Evolutionary conservation across 23 tunicate species (phyloP).

Genomic region (Oikopleura albicans): DNA sequence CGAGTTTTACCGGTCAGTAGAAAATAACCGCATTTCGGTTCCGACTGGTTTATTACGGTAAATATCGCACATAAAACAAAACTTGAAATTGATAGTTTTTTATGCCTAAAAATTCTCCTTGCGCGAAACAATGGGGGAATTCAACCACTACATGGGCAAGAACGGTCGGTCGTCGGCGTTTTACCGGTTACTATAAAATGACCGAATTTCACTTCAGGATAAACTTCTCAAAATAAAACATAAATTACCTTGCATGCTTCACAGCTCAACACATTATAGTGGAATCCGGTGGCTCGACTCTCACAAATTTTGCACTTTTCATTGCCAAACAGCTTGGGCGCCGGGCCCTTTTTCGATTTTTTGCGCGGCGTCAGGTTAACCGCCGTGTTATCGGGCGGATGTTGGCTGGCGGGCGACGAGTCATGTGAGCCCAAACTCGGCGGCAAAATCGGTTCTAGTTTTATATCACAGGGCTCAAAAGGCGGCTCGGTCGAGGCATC

Average conservation of each 20-base stretch:
- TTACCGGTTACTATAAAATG: too few species aligned
- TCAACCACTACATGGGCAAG: too few species aligned
- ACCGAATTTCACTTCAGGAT: too few species aligned
- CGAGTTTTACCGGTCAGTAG: too few species aligned
- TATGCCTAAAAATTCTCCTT: too few species aligned
- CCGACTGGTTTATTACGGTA: too few species aligned
- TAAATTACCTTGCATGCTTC: slow-evolving; percentile 14
- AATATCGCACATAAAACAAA: too few species aligned
- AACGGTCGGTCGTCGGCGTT: too few species aligned
- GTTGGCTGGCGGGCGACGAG: not conserved
- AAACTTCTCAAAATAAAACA: too few species aligned
- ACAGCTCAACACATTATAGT: slow-evolving; percentile 4
- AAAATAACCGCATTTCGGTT: too few species aligned
- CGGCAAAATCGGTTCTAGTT: not conserved
- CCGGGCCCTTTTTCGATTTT: not conserved
- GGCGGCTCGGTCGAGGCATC: slow-evolving; percentile 2
- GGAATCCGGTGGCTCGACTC: slow-evolving; percentile 1
- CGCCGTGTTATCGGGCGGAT: not conserved
- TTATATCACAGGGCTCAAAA: not conserved
- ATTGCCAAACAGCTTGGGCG: slow-evolving; percentile 4
- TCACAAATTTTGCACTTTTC: slow-evolving; percentile 17
- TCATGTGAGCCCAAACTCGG: not conserved
- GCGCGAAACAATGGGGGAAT: too few species aligned
- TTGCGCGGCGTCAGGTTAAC: not conserved
- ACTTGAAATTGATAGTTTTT: too few species aligned